Conservation (phyloP, 2,888 invertebrate genomes). For the Colostygia pectinataria region DNA sequence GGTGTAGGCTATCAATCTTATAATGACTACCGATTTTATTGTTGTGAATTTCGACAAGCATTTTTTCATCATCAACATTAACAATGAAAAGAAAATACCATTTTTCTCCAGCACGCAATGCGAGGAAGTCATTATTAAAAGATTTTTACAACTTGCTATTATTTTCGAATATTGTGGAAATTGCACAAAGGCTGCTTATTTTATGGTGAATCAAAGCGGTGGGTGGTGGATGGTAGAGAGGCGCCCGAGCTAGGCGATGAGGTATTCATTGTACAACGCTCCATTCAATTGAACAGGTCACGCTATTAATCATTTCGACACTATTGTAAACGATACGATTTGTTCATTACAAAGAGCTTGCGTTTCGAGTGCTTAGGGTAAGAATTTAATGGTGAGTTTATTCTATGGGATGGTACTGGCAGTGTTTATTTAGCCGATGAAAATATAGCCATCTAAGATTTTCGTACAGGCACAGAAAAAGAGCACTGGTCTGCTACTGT, state of each 20-base stretch:
- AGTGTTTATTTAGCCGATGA: too few relatives aligned
- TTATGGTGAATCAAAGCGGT: conserved; percentile 34
- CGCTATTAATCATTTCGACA: conserved; percentile 57
- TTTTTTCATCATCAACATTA: conserved; percentile 20
- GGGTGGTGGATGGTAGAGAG: conserved; percentile 15
- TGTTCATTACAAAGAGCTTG: conserved; percentile 40
- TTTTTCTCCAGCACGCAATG: conserved; percentile 45
- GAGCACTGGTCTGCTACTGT: too few relatives aligned
- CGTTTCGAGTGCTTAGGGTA: too few relatives aligned
- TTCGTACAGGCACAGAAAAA: too few relatives aligned
- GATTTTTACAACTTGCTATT: conserved; percentile 57
- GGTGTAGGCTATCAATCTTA: conserved; percentile 9
- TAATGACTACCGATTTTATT: conserved; percentile 22
- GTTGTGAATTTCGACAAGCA: conserved; percentile 23
- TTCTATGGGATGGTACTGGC: too few relatives aligned
- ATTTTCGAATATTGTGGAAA: conserved; percentile 54
- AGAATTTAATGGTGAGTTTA: too few relatives aligned
- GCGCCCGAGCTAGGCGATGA: conserved; percentile 26
- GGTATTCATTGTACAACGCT: conserved; percentile 48
- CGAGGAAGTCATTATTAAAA: conserved; percentile 60
- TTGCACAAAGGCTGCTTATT: conserved; percentile 51
- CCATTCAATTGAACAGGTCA: conserved; percentile 52
- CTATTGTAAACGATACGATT: conserved; percentile 45
- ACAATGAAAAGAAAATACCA: conserved; percentile 28
- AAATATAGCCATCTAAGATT: too few relatives aligned